Evolutionary conservation across 2,113 vertebrate species (phyloP).

Genomic region (Python bivittatus): DNA sequence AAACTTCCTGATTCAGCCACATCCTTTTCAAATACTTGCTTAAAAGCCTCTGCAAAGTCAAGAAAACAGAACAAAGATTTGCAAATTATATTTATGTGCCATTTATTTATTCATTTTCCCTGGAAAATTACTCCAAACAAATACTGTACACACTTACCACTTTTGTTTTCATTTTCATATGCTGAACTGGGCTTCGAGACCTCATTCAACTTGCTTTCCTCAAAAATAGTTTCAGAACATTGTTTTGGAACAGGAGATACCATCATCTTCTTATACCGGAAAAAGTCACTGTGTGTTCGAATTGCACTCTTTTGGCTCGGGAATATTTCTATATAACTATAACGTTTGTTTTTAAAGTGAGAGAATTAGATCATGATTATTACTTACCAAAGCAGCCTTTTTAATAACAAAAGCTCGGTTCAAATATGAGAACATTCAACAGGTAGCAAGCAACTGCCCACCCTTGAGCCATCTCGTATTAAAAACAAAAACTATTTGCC

Average conservation of each 20-base stretch:
- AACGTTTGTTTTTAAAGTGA: neutral
- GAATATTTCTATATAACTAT: constrained; percentile 92
- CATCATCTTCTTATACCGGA: constrained; percentile 47
- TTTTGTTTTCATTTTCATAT: constrained; percentile 48
- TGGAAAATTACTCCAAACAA: no score
- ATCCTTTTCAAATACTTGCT: constrained; percentile 56
- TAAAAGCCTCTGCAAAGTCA: constrained; percentile 49
- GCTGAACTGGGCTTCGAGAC: constrained; percentile 22
- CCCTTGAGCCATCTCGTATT: neutral
- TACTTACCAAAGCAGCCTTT: neutral
- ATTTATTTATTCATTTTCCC: neutral
- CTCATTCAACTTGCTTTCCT: constrained; percentile 48
- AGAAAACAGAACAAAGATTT: neutral
- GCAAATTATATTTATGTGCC: neutral
- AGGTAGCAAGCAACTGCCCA: neutral
- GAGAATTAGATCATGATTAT: neutral
- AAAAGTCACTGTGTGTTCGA: constrained; percentile 44
- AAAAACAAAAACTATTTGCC: neutral
- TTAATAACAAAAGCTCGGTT: neutral
- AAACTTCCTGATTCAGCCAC: constrained; percentile 33
- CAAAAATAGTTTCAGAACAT: constrained; percentile 56
- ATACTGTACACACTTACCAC: constrained; percentile 26
- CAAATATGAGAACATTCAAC: neutral
- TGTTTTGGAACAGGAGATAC: constrained; percentile 51
- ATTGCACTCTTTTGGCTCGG: constrained; percentile 80